phyloP scores from a whole-genome alignment of 2,797 vertebrate genomes.

The Alexandromys oeconomus region DNA sequence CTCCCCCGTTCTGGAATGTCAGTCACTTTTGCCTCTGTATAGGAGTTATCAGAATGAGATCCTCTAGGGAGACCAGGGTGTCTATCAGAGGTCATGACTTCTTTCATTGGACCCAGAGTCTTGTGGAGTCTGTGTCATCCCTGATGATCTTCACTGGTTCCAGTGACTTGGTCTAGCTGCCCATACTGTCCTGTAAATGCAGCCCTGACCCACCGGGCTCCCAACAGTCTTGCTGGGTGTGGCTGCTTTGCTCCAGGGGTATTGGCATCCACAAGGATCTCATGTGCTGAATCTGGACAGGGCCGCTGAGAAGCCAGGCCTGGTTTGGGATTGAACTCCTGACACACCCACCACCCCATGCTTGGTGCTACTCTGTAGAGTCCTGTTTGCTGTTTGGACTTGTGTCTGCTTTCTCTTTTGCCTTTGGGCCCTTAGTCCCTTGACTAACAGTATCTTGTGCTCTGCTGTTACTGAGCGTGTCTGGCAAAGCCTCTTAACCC shows the following conservation, averaged over 20 bases:
- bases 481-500: background rate
- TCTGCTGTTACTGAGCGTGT: background rate
- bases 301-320: background rate
- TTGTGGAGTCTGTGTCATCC: too few species aligned
- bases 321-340: background rate
- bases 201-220: too few species aligned
- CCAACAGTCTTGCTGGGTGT: too few species aligned
- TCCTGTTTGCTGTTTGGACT: background rate
- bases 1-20: background rate
- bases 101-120: background rate
- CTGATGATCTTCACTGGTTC: background rate
- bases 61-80: background rate
- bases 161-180: background rate
- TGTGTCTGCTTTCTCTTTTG: background rate
- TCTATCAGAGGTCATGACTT: rapidly evolving
- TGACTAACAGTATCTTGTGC: background rate
- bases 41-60: background rate
- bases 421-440: too few species aligned
- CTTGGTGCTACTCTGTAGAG: too few species aligned
- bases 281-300: background rate
- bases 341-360: background rate
- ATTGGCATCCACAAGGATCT: background rate
- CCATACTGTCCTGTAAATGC: background rate
- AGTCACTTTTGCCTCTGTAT: background rate
- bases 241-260: background rate